phyloP scores from a whole-genome alignment of 1,140 invertebrate species.

The Zaprionus ornatus region DNA sequence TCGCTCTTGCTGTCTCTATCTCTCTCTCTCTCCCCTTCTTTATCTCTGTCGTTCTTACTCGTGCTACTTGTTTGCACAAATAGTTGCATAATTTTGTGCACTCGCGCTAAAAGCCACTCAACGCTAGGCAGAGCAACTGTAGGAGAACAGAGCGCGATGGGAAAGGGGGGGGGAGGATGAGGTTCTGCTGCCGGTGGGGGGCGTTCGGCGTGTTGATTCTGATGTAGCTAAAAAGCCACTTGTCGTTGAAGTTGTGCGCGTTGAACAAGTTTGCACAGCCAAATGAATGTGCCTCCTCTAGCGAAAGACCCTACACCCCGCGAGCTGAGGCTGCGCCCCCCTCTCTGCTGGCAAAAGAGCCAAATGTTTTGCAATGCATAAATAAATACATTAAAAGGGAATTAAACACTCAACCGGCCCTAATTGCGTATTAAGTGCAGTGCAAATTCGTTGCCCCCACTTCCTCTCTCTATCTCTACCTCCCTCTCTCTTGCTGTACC shows the following conservation, averaged over 20 bases:
- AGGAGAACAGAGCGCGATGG: neutral
- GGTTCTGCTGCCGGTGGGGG: neutral
- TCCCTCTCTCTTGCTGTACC: neutral
- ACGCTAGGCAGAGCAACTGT: slow-evolving; percentile 3
- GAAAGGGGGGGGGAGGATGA: neutral
- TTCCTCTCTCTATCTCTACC: neutral
- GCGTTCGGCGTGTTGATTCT: slow-evolving; percentile 68
- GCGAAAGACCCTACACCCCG: too few relatives aligned
- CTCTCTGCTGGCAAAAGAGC: slow-evolving; percentile 1
- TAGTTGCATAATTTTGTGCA: slow-evolving; percentile 76
- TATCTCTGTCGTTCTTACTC: neutral
- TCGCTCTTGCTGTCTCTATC: neutral
- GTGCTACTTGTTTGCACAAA: slow-evolving; percentile 63
- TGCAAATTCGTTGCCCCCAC: slow-evolving; percentile 25
- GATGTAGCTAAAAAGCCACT: slow-evolving; percentile 80
- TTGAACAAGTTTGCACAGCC: slow-evolving; percentile 78
- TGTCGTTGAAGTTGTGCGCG: slow-evolving; percentile 70
- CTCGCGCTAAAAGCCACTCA: slow-evolving; percentile 67
- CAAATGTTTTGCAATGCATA: slow-evolving; percentile 75
- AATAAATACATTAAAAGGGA: slow-evolving; percentile 79
- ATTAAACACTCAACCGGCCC: slow-evolving; percentile 68
- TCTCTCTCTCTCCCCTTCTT: neutral
- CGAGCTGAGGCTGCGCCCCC: neutral
- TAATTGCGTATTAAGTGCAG: slow-evolving; percentile 66
- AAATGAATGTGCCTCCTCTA: slow-evolving; percentile 60